Percentiles rank a stretch among this genome's conserved stretches.
Evolutionary conservation across 2,888 invertebrate species (phyloP).

Genomic region (Agriopis aurantiaria): DNA sequence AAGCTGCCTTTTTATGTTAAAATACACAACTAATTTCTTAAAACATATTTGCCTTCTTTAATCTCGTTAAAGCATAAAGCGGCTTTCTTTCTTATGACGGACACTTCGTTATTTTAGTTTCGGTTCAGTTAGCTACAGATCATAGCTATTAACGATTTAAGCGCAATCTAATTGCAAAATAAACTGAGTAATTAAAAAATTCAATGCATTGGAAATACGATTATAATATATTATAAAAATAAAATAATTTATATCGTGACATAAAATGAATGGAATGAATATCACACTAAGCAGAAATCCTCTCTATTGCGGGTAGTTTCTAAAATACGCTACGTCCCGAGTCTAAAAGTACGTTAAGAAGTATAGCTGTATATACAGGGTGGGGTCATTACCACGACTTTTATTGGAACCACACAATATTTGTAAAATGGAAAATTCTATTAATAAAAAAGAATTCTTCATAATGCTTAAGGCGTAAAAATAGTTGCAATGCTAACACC

Average conservation of each 20-base stretch:
- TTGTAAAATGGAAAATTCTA: neutral
- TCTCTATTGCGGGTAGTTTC: conserved; percentile 60
- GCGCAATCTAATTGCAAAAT: conserved; percentile 84
- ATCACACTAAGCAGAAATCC: conserved; percentile 82
- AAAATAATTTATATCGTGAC: conserved; percentile 63
- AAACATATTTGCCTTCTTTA: neutral
- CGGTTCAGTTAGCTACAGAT: conserved; percentile 7
- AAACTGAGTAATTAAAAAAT: conserved; percentile 52
- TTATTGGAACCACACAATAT: conserved; percentile 1
- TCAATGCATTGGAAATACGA: conserved; percentile 37
- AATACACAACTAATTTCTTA: no score
- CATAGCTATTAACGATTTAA: conserved; percentile 64
- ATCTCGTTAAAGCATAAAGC: neutral
- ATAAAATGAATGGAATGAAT: conserved; percentile 79
- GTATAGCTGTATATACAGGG: conserved; percentile 31
- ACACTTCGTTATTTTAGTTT: conserved; percentile 5
- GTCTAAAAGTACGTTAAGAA: conserved; percentile 48
- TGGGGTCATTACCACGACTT: neutral
- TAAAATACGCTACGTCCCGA: conserved; percentile 46
- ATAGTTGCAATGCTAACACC: neutral
- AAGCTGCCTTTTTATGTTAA: no score
- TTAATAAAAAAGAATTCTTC: neutral
- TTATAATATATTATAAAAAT: conserved; percentile 55
- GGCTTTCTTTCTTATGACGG: neutral
- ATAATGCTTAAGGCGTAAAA: neutral